Conservation (phyloP, 2,888 invertebrate genomes). For the Branchipolynoe longqiensis region DNA sequence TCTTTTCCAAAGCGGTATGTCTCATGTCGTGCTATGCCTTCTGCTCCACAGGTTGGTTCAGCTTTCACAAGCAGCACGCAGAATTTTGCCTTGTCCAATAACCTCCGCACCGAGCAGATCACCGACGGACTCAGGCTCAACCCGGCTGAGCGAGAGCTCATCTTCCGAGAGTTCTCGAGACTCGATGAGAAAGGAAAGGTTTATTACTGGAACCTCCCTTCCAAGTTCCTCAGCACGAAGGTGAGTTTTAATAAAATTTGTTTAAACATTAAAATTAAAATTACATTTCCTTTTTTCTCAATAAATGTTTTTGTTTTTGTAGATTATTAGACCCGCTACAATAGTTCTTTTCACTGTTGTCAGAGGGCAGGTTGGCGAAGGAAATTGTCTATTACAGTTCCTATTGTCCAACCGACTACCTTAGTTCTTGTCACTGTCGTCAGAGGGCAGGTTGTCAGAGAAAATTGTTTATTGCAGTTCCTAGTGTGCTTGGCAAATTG, state of each 20-base stretch:
- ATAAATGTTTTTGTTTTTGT: no score
- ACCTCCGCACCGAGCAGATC: slow-evolving; percentile 77
- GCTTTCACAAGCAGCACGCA: slow-evolving; percentile 72
- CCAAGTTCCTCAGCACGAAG: slow-evolving; percentile 81
- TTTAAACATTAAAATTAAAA: no score
- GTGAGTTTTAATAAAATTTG: slow-evolving; percentile 65
- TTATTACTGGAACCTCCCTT: slow-evolving; percentile 82
- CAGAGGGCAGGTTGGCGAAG: no score
- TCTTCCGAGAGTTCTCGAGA: slow-evolving; percentile 84
- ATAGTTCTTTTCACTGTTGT: no score
- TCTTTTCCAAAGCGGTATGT: slow-evolving; percentile 71
- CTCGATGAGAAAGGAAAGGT: slow-evolving; percentile 67
- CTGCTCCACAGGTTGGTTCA: slow-evolving; percentile 55
- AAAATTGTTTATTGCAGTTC: no score
- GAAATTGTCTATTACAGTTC: no score
- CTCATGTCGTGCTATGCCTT: neutral
- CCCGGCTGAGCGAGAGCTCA: slow-evolving; percentile 85
- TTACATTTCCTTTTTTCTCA: no score
- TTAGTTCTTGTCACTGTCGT: no score
- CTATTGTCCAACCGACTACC: no score
- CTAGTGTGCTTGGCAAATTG: no score
- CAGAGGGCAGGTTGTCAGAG: no score
- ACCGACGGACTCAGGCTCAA: slow-evolving; percentile 75
- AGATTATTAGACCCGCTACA: no score
- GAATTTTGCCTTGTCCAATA: slow-evolving; percentile 84